phyloP scores from a whole-genome alignment of 1,140 invertebrate species.

The Sogatella furcifera region DNA sequence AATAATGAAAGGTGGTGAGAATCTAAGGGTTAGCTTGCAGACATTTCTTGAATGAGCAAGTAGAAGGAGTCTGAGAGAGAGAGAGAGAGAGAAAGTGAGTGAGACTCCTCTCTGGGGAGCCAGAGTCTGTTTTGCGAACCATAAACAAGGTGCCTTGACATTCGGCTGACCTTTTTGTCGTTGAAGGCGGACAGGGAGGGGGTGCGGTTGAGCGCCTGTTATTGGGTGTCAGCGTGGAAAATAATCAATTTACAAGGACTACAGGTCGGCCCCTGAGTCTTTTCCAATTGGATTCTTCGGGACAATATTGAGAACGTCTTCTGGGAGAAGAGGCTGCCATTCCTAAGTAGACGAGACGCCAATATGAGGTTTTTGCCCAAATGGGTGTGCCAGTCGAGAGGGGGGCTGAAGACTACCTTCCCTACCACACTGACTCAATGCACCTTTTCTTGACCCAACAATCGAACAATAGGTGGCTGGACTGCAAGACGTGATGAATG shows the following conservation, averaged over 20 bases:
- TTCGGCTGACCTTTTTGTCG: background rate
- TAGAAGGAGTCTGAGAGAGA: no score
- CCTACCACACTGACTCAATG: no score
- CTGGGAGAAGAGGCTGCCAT: background rate
- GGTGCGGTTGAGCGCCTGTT: background rate
- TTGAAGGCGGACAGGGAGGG: background rate
- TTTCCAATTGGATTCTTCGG: background rate
- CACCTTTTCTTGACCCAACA: no score
- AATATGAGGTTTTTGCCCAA: background rate
- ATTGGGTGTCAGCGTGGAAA: background rate
- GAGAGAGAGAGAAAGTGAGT: no score
- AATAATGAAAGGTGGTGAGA: no score
- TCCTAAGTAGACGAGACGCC: background rate
- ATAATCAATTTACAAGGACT: conserved; percentile 2
- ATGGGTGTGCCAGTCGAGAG: background rate
- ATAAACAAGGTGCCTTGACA: background rate
- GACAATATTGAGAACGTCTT: background rate
- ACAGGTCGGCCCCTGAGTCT: background rate
- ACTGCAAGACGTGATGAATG: no score
- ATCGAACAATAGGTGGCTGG: no score
- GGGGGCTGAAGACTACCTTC: no score
- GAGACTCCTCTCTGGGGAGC: no score
- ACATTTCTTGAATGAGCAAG: no score
- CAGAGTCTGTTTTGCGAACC: background rate
- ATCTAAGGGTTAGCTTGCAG: no score